phyloP scores from a whole-genome alignment of 2,888 invertebrate genomes.

The Synergus laeviventris region DNA sequence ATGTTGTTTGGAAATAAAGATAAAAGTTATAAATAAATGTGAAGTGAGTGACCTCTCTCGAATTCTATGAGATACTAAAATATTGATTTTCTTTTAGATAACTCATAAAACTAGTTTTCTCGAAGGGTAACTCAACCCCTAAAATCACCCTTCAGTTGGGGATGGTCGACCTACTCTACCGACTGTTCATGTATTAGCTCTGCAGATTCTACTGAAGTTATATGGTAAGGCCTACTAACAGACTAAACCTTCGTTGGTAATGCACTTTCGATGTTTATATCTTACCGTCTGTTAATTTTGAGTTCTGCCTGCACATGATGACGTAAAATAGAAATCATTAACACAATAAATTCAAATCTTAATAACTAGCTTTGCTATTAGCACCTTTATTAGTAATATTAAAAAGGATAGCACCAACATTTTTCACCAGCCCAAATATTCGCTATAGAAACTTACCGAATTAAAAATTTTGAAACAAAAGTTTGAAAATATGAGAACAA shows the following conservation, averaged over 20 bases:
- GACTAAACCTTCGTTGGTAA: neutral
- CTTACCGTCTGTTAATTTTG: neutral
- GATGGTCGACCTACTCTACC: slow-evolving; percentile 2
- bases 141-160: neutral
- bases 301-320: neutral
- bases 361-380: neutral
- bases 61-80: neutral
- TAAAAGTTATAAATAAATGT: neutral
- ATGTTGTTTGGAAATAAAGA: neutral
- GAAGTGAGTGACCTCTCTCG: neutral
- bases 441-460: too few species aligned
- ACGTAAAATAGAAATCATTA: slow-evolving; percentile 12
- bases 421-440: too few species aligned
- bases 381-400: too few species aligned
- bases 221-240: slow-evolving; percentile 16
- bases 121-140: neutral
- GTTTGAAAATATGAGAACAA: too few species aligned
- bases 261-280: neutral
- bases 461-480: too few species aligned
- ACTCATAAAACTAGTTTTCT: neutral
- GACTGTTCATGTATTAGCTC: neutral
- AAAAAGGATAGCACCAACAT: too few species aligned
- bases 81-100: neutral
- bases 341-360: neutral
- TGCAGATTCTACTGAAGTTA: neutral